phyloP scores from a whole-genome alignment of 2,113 vertebrate genomes.

The Calidris pugnax region DNA sequence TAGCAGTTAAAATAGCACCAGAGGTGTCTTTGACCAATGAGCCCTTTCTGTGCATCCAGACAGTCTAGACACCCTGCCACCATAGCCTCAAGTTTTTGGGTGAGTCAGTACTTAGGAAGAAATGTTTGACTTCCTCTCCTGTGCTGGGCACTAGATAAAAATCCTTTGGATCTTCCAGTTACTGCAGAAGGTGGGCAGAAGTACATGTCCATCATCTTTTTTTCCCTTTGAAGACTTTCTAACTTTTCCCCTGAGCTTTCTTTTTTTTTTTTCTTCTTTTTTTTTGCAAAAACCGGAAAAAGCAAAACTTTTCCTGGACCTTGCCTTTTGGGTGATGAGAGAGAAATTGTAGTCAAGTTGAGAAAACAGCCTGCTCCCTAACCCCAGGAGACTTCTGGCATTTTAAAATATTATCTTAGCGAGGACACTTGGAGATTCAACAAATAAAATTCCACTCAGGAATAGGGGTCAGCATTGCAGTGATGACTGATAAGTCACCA shows the following conservation, averaged over 20 bases:
- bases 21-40: background rate
- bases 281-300: background rate
- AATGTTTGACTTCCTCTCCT: background rate
- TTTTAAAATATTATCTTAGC: background rate
- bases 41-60: background rate
- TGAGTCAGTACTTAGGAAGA: background rate
- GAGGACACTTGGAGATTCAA: background rate
- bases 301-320: background rate
- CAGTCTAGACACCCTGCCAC: accelerated
- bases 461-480: background rate
- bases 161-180: background rate
- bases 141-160: background rate
- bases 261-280: background rate
- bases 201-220: background rate
- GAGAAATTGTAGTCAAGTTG: background rate
- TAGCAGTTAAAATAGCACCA: background rate
- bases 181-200: background rate
- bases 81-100: background rate
- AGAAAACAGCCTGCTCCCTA: background rate
- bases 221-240: background rate
- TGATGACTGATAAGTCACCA: background rate
- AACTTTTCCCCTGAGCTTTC: too few relatives aligned
- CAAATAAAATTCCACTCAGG: background rate
- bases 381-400: background rate
- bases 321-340: background rate